Conservation (phyloP, 2,888 invertebrate genomes). For the Sesia apiformis region DNA sequence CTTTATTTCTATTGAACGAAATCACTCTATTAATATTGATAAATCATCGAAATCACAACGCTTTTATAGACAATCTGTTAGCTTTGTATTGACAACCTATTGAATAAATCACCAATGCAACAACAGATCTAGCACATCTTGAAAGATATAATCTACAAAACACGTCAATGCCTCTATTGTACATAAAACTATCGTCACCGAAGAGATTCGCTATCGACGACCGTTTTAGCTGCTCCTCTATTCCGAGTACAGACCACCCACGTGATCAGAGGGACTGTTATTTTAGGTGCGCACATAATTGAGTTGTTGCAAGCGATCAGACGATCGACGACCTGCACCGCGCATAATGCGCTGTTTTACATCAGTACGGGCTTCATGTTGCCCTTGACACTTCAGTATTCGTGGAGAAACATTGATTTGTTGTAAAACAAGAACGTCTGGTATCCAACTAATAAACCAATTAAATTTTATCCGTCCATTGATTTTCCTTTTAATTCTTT, state of each 20-base stretch:
- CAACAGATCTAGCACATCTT: not conserved
- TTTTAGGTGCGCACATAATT: constrained; percentile 62
- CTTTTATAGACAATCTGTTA: too few species aligned
- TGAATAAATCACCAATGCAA: not conserved
- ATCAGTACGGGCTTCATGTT: constrained; percentile 15
- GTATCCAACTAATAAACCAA: too few species aligned
- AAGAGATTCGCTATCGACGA: constrained; percentile 42
- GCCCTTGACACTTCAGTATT: not conserved
- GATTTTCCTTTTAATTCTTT: too few species aligned
- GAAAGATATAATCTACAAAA: not conserved
- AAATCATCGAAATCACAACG: too few species aligned
- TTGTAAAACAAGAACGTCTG: too few species aligned
- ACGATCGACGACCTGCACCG: constrained; percentile 41
- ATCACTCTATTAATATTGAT: too few species aligned
- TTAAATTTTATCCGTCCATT: too few species aligned
- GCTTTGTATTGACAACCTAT: too few species aligned
- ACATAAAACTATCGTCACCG: not conserved
- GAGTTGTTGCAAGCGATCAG: constrained; percentile 51
- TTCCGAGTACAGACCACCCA: constrained; percentile 54
- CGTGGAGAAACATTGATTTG: not conserved
- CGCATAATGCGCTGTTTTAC: constrained; percentile 54
- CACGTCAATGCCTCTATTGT: not conserved
- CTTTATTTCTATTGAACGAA: too few species aligned
- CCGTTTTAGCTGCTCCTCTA: constrained; percentile 41
- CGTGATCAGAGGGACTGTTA: constrained; percentile 35